Conservation (phyloP, 1,140 invertebrate genomes). For the Pachyrhynchus sulphureomaculatus region DNA sequence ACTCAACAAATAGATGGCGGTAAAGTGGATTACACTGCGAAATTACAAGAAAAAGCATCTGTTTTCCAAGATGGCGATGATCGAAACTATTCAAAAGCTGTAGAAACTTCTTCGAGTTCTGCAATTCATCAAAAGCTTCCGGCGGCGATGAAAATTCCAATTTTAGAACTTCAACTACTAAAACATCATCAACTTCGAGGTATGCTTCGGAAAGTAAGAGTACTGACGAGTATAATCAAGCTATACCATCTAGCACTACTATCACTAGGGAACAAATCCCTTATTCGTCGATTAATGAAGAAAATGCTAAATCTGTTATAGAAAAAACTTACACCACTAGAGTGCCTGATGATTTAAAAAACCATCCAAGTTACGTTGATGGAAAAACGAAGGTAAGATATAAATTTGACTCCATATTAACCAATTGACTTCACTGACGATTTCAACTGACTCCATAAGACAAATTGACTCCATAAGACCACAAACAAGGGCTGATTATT, state of each 20-base stretch:
- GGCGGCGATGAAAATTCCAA: constrained; percentile 57
- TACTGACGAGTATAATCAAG: constrained; percentile 22
- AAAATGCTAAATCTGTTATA: constrained; percentile 24
- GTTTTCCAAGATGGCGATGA: constrained; percentile 63
- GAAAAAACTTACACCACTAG: constrained; percentile 40
- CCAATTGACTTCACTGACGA: background rate
- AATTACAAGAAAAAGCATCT: constrained; percentile 58
- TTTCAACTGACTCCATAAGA: background rate
- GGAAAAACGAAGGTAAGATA: constrained; percentile 58
- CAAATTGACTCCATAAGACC: background rate
- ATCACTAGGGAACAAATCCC: constrained; percentile 1
- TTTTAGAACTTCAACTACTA: constrained; percentile 54
- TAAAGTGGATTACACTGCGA: constrained; percentile 59
- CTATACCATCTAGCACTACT: background rate
- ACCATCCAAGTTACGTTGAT: constrained; percentile 40
- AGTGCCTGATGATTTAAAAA: constrained; percentile 39
- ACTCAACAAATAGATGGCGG: constrained; percentile 62
- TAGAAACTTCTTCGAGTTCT: constrained; percentile 58
- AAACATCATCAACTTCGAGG: constrained; percentile 48
- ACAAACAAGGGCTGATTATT: no score
- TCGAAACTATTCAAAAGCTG: constrained; percentile 60
- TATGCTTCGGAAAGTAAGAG: constrained; percentile 41
- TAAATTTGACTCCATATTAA: background rate
- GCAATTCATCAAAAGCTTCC: constrained; percentile 61
- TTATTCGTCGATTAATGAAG: constrained; percentile 14